Evolutionary conservation across 2,113 vertebrate species (phyloP).

Genomic region (Sphyrna mokarran): DNA sequence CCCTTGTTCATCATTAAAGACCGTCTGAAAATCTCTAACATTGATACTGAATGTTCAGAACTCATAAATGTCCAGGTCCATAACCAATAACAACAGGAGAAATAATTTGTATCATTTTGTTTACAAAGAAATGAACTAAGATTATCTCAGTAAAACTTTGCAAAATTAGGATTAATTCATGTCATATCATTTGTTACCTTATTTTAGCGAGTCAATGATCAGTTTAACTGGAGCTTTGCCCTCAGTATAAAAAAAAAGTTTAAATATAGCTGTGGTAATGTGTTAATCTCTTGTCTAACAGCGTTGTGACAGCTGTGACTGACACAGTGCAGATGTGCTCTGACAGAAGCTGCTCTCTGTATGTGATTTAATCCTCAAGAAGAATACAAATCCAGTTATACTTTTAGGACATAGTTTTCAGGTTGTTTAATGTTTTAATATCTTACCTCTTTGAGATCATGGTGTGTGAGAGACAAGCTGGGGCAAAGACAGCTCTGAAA

Average conservation of each 20-base stretch:
- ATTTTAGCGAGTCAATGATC: background rate
- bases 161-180: background rate
- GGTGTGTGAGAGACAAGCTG: constrained; percentile 70
- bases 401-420: constrained; percentile 9
- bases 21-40: background rate
- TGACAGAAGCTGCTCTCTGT: constrained; percentile 47
- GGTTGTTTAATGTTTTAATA: constrained; percentile 1
- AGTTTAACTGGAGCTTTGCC: background rate
- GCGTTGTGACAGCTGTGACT: background rate
- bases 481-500: constrained; percentile 67
- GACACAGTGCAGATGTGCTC: constrained; percentile 17
- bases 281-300: background rate
- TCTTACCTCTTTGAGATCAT: constrained; percentile 65
- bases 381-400: constrained; percentile 38
- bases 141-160: background rate
- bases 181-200: background rate
- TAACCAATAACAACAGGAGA: background rate
- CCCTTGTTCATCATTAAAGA: background rate
- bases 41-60: background rate
- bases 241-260: background rate
- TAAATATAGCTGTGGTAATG: background rate
- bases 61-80: background rate
- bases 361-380: constrained; percentile 46
- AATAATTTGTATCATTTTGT: background rate
- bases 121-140: background rate